phyloP scores from a whole-genome alignment of 2,797 vertebrate genomes.

The Chelidonichthys spinosus region DNA sequence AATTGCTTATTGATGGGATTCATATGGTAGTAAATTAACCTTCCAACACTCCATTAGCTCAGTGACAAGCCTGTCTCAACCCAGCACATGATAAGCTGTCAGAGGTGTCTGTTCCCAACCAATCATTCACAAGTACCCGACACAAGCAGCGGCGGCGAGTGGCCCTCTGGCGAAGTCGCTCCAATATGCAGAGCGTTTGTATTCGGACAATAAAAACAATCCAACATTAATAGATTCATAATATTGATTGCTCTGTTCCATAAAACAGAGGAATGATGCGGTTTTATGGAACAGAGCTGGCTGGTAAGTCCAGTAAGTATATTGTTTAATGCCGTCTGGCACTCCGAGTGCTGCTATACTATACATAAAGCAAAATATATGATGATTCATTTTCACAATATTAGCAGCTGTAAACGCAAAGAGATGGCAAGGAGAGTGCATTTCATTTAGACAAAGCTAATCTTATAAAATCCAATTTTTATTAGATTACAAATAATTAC shows the following conservation, averaged over 20 bases:
- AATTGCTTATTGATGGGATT: constrained; percentile 87
- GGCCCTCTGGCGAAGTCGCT: constrained; percentile 9
- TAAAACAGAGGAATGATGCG: constrained; percentile 3
- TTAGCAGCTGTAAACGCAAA: constrained; percentile 23
- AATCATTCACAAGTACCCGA: constrained; percentile 44
- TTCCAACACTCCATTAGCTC: constrained; percentile 82
- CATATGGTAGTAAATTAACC: constrained; percentile 85
- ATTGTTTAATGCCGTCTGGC: background rate
- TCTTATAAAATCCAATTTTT: constrained; percentile 37
- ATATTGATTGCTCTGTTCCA: constrained; percentile 43
- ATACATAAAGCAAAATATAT: constrained; percentile 24
- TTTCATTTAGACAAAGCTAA: constrained; percentile 41
- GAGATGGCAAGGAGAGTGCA: constrained; percentile 6
- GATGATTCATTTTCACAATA: constrained; percentile 33
- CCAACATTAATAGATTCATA: constrained; percentile 30
- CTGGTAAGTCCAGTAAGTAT: constrained; percentile 27
- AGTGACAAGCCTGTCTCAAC: constrained; percentile 76
- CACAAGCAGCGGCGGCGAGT: constrained; percentile 21
- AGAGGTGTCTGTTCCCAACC: constrained; percentile 64
- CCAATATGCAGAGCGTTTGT: constrained; percentile 10
- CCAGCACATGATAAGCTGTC: constrained; percentile 77
- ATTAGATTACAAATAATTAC: constrained; percentile 42
- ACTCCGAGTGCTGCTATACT: background rate
- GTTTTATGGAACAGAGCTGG: background rate
- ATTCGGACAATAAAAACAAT: constrained; percentile 24